phyloP scores from a whole-genome alignment of 2,113 vertebrate genomes.

The Hemichromis elongatus region DNA sequence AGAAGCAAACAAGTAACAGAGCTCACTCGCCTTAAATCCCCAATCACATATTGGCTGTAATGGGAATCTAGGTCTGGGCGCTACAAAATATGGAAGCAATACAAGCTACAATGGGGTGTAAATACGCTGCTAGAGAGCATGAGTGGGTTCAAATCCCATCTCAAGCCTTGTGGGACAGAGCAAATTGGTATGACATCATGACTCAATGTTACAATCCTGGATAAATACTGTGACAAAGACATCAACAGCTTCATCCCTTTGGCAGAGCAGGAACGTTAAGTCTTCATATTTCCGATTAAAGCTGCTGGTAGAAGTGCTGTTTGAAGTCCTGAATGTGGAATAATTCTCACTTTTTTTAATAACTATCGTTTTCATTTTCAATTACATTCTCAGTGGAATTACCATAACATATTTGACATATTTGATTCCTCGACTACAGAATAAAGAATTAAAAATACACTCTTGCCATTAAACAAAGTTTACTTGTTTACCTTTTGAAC shows the following conservation, averaged over 20 bases:
- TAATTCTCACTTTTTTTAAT: neutral
- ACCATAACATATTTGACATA: neutral
- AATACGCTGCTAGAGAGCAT: neutral
- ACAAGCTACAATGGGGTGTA: neutral
- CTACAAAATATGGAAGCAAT: neutral
- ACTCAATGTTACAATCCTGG: neutral
- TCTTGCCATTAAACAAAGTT: neutral
- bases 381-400: neutral
- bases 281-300: neutral
- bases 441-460: neutral
- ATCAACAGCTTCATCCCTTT: neutral
- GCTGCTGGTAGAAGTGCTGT: neutral
- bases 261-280: neutral
- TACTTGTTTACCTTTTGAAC: slow-evolving; percentile 86
- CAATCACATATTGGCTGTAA: neutral
- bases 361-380: neutral
- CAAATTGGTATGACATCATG: neutral
- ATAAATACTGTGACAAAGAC: neutral
- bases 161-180: neutral
- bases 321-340: neutral
- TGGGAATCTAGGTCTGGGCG: slow-evolving; percentile 9
- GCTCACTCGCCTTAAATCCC: neutral
- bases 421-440: neutral
- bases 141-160: neutral
- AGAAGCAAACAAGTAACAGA: slow-evolving; percentile 23